Percentiles rank a stretch among this genome's conserved stretches.
Evolutionary conservation across 2,113 vertebrate species (phyloP).

Genomic region (Microtus ochrogaster): DNA sequence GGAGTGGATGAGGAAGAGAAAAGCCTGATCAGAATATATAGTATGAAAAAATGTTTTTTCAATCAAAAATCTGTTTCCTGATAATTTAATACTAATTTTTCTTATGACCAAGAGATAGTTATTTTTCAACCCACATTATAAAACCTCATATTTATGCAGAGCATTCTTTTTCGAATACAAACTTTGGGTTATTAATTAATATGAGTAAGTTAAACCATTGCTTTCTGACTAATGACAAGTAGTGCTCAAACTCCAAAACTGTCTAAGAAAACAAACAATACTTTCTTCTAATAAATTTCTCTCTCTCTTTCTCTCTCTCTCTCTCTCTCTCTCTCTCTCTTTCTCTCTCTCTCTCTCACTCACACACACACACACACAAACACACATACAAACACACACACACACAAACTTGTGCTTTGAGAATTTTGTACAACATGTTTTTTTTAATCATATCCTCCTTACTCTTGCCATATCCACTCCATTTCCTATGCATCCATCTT

Average conservation of each 20-base stretch:
- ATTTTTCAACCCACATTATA: not conserved
- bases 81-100: not conserved
- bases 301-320: too few species aligned
- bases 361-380: too few species aligned
- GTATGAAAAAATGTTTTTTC: not conserved
- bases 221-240: not conserved
- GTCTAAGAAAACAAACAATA: not conserved
- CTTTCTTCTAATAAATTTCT: not conserved
- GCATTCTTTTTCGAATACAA: not conserved
- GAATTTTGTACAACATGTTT: not conserved
- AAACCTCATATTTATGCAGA: not conserved
- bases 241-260: not conserved
- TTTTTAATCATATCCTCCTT: not conserved
- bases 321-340: too few species aligned
- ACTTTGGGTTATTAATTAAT: not conserved
- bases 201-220: not conserved
- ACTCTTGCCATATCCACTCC: not conserved
- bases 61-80: not conserved
- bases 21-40: not conserved
- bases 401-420: not conserved
- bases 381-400: not conserved
- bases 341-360: too few species aligned
- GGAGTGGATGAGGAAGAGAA: too few species aligned
- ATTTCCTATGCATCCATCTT: not conserved
- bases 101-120: not conserved